Evolutionary conservation across 2,888 invertebrate genomes (phyloP).

Genomic region (Aphodius granarius): DNA sequence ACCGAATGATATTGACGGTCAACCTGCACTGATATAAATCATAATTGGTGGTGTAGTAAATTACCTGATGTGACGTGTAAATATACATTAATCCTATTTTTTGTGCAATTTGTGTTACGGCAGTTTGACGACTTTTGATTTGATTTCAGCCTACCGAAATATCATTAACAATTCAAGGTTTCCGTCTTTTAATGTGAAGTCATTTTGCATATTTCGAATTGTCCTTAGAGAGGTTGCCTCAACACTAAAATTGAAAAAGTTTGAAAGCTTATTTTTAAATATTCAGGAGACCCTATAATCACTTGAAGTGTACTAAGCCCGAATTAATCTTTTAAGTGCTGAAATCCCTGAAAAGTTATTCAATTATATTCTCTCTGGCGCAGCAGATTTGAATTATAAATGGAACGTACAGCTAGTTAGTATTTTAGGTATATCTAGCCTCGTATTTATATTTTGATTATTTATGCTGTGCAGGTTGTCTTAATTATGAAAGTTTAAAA

Average conservation of each 20-base stretch:
- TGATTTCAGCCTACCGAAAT: too few relatives aligned
- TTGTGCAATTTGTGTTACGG: too few relatives aligned
- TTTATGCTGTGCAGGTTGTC: neutral
- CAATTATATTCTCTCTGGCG: neutral
- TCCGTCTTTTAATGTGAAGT: neutral
- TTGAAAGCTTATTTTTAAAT: neutral
- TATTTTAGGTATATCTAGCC: neutral
- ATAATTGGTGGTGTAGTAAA: too few relatives aligned
- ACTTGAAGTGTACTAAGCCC: neutral
- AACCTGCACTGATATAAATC: too few relatives aligned
- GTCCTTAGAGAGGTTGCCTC: neutral
- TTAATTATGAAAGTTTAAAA: too few relatives aligned
- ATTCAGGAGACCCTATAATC: neutral
- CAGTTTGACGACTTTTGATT: too few relatives aligned
- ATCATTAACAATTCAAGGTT: neutral
- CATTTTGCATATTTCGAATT: neutral
- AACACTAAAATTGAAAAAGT: neutral
- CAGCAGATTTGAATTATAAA: neutral
- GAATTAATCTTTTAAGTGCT: neutral
- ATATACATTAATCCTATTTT: too few relatives aligned
- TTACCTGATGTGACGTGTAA: too few relatives aligned
- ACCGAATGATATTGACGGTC: too few relatives aligned
- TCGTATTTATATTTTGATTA: neutral
- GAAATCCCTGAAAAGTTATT: neutral
- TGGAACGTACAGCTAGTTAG: neutral